Conservation (phyloP, 92 coral and sea anemone species). For the Bergia puertoricense region DNA sequence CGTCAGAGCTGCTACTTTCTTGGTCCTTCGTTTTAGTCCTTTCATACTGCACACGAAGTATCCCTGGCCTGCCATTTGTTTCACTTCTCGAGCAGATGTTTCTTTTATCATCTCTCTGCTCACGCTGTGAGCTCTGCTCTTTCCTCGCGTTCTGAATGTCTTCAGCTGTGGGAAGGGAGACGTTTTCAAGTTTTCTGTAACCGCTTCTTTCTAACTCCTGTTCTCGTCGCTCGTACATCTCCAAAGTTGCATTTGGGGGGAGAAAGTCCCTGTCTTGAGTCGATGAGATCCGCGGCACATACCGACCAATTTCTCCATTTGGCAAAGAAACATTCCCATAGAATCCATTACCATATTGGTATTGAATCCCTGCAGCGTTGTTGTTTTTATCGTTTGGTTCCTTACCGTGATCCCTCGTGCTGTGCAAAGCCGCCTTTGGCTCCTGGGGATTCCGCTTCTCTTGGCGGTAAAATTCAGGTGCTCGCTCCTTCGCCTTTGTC, state of each 20-base stretch:
- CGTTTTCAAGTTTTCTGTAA: constrained; percentile 45
- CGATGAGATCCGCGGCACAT: constrained; percentile 51
- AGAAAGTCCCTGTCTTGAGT: constrained; percentile 73
- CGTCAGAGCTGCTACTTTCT: constrained; percentile 57
- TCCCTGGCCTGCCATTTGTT: constrained; percentile 5
- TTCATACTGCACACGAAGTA: constrained; percentile 22
- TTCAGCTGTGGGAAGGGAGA: constrained; percentile 20
- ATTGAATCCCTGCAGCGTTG: constrained; percentile 4
- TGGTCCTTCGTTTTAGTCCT: constrained; percentile 27
- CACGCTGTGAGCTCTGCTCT: constrained; percentile 20
- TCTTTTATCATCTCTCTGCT: constrained; percentile 32
- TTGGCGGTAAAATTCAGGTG: constrained; percentile 21
- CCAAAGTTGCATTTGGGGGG: constrained; percentile 84
- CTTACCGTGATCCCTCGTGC: constrained; percentile 16
- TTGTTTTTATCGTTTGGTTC: constrained; percentile 20
- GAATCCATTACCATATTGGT: constrained; percentile 17
- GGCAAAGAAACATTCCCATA: constrained; percentile 42
- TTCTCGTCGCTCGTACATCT: constrained; percentile 78
- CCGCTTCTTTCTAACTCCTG: constrained; percentile 74
- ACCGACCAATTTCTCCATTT: constrained; percentile 47
- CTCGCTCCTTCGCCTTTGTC: constrained; percentile 6
- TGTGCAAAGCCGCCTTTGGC: constrained; percentile 8
- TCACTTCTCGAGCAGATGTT: background rate
- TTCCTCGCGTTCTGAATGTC: constrained; percentile 38
- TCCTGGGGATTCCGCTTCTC: constrained; percentile 23